Evolutionary conservation across 2,797 vertebrate genomes (phyloP), one percentile per base, ranked within the genome.

Genomic region (Serranus cabrilla): DNA sequence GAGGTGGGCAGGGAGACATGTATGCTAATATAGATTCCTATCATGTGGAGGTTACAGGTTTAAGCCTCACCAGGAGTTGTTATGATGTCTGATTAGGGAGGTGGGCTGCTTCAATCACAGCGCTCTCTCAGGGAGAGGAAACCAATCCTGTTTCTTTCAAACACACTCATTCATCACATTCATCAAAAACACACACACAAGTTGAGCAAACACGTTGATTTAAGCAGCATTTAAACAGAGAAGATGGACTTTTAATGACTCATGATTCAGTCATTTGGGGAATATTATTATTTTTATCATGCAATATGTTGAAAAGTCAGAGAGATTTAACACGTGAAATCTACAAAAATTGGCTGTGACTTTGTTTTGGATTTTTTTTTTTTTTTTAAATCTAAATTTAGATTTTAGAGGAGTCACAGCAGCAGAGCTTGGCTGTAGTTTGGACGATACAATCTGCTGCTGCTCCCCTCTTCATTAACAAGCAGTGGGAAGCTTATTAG

Each of bases 11-110:
- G 86, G 39, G 62, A 90, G 74, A 89, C 74, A 79, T 45, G 76
- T 91, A 88, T 88, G 82, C 83, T 87, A 88, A 94, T 90, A 75
- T 73, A 74, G 75, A 86, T 88, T 82, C 75, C n/a, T 65, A 84
- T 83, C 74, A 72, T 86, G 79, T 78, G 55, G 65, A 84, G 78
- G 83, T 84, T 78, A 81, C 73, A 78, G 79, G 78, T 86, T 74
- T 83, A 23, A 52, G 74, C 71, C 81, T 78, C 78, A 72, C 47
- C 45, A 64, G 71, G 79, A 82, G 68, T 66, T 76, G 62, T 80
- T 63, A 51, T 78, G 69, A 73, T 82, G 74, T 85, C 52, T 77
- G 87, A 85, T 78, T 85, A 62, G 60, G 57, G 46, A 65, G 74
- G 71, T 20, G 70, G 78, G 39, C 59, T n/a, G 47, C 56, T 69